These are phyloP conservation scores for Eptesicus fuscus DNA, from an alignment of 2,113 vertebrate species.

Conservation along the genomic window DNA sequence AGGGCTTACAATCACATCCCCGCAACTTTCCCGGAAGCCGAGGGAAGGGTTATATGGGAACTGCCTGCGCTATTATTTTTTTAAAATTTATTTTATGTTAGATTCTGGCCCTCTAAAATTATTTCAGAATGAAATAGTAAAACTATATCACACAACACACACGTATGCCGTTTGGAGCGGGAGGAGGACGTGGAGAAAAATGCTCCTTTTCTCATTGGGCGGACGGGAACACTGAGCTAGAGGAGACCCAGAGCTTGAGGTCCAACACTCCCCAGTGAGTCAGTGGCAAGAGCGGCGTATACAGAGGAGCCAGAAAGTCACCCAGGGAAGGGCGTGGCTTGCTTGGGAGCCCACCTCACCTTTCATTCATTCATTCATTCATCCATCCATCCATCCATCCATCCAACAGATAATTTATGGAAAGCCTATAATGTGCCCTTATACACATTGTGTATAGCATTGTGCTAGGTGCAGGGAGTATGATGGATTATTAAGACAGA, in stretches of 20 bases:
- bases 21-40: accelerated
- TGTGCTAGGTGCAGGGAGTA: neutral
- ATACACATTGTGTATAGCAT: neutral
- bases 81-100: neutral
- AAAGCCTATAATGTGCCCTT: accelerated
- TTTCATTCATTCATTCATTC: neutral
- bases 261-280: neutral
- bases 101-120: neutral
- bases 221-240: neutral
- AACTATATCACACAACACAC: neutral
- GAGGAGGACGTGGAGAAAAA: neutral
- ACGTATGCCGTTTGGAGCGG: accelerated
- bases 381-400: neutral
- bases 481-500: neutral
- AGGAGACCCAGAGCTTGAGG: neutral
- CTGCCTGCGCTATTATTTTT: neutral
- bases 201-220: neutral
- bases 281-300: neutral
- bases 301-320: neutral
- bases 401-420: neutral
- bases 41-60: neutral
- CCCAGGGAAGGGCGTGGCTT: neutral
- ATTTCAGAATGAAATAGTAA: neutral
- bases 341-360: neutral
- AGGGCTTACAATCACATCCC: neutral